These are phyloP conservation scores for Dipodomys stephensi DNA, from an alignment of 2,113 vertebrate species.

Conservation along the genomic window DNA sequence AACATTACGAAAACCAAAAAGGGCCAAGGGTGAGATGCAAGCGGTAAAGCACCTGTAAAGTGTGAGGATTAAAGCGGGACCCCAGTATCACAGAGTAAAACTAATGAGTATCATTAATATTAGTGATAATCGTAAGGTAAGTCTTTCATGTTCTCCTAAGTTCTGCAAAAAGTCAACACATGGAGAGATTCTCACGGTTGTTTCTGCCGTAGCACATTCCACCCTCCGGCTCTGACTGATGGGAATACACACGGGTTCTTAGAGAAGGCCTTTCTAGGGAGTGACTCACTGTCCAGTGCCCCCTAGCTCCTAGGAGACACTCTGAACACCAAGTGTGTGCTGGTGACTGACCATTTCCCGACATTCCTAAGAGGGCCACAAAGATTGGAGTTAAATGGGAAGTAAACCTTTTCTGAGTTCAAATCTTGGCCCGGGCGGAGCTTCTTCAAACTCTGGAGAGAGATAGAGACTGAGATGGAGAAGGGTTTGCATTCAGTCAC, in stretches of 20 bases:
- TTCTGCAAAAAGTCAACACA: background rate
- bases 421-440: background rate
- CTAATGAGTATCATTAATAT: too few species aligned
- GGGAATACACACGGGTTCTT: background rate
- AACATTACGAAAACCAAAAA: too few species aligned
- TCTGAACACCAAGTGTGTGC: background rate
- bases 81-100: too few species aligned
- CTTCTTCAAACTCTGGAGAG: background rate
- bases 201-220: background rate
- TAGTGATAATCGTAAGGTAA: too few species aligned
- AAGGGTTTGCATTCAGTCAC: background rate
- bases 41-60: too few species aligned
- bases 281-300: rapidly evolving
- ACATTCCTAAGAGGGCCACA: background rate
- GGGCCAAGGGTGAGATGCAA: too few species aligned
- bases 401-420: background rate
- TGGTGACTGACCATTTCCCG: background rate
- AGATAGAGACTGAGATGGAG: background rate
- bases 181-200: background rate
- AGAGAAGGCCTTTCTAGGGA: background rate
- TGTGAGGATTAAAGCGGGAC: too few species aligned
- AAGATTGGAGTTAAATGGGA: background rate
- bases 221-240: background rate
- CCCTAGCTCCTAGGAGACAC: rapidly evolving
- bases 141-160: background rate